These are phyloP conservation scores for Drosophila ogumai DNA, from an alignment of 1,140 invertebrate genomes.

Conservation along the genomic window DNA sequence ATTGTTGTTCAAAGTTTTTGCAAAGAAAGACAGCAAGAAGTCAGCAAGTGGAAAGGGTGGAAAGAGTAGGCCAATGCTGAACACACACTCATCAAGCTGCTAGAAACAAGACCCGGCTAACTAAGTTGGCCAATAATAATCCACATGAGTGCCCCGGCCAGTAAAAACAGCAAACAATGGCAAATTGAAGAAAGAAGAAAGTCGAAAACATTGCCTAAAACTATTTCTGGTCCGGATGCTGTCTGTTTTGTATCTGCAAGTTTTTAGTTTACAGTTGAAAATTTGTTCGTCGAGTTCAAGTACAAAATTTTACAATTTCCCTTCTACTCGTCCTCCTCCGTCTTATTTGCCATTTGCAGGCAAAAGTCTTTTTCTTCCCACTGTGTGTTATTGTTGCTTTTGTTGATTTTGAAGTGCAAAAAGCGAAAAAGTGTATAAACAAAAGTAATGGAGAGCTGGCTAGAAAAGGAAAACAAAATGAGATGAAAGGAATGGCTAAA, in stretches of 20 bases:
- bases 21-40: constrained; percentile 24
- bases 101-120: constrained; percentile 37
- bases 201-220: constrained; percentile 52
- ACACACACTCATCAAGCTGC: constrained; percentile 28
- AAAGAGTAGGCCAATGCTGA: background rate
- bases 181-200: constrained; percentile 40
- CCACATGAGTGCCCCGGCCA: constrained; percentile 46
- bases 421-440: constrained; percentile 76
- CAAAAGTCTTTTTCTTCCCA: constrained; percentile 51
- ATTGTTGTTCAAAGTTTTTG: constrained; percentile 58
- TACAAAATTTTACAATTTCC: constrained; percentile 65
- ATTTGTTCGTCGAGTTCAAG: constrained; percentile 48
- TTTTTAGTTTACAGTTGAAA: constrained; percentile 44
- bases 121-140: constrained; percentile 63
- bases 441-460: constrained; percentile 75
- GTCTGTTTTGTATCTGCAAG: constrained; percentile 58
- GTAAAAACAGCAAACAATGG: constrained; percentile 40
- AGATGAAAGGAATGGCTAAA: constrained; percentile 24
- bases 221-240: constrained; percentile 55
- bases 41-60: constrained; percentile 1
- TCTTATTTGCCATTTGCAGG: constrained; percentile 67
- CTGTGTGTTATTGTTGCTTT: constrained; percentile 49
- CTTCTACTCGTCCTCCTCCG: constrained; percentile 5
- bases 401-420: constrained; percentile 80
- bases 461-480: constrained; percentile 26